These are phyloP conservation scores for Apaloderma vittatum DNA, from an alignment of 2,113 vertebrate species.

Conservation along the genomic window DNA sequence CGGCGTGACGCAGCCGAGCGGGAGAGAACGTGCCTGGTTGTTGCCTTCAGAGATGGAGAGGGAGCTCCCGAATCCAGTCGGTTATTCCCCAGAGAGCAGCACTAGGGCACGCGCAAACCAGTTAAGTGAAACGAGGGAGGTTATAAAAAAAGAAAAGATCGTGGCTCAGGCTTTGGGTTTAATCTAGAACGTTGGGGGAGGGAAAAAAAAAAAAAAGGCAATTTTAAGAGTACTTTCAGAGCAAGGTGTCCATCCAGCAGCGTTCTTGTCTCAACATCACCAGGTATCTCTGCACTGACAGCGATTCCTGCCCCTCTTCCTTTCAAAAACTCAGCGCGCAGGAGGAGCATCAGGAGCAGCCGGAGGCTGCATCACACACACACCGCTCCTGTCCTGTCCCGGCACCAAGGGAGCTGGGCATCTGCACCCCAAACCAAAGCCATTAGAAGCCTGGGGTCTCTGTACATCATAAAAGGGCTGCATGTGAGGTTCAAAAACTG, in stretches of 20 bases:
- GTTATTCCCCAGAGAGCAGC: not conserved
- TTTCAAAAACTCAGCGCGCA: not conserved
- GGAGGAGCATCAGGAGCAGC: no score
- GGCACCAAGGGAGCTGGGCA: accelerated
- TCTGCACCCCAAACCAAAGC: not conserved
- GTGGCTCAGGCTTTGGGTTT: not conserved
- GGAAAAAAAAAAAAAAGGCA: not conserved
- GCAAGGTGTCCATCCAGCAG: not conserved
- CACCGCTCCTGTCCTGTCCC: accelerated
- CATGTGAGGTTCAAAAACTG: accelerated
- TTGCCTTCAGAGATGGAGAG: not conserved
- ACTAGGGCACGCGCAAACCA: accelerated
- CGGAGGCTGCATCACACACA: not conserved
- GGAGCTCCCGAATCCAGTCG: not conserved
- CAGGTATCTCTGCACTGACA: accelerated
- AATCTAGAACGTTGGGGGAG: not conserved
- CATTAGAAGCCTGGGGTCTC: not conserved
- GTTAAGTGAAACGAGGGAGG: not conserved
- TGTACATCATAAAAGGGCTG: not conserved
- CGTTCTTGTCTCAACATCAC: not conserved
- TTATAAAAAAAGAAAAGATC: not conserved
- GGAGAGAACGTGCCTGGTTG: accelerated
- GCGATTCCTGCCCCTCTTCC: not conserved
- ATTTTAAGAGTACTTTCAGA: not conserved
- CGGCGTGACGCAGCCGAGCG: not conserved